Evolutionary conservation across 2,888 invertebrate genomes (phyloP).

Genomic region (Steinernema carpocapsae): DNA sequence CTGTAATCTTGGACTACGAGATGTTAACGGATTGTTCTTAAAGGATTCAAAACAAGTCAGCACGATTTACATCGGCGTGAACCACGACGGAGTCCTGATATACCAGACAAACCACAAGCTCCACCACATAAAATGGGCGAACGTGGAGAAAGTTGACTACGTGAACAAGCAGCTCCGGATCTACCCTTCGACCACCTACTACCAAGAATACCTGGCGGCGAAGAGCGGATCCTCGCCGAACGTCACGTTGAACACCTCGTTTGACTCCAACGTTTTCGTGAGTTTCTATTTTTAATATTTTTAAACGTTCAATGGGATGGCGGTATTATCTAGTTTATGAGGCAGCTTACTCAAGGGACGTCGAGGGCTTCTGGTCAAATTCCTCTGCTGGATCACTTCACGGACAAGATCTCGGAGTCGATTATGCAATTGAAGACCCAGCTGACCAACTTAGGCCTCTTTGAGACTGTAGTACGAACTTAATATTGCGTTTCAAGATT

Average conservation of each 20-base stretch:
- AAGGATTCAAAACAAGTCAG: conserved; percentile 86
- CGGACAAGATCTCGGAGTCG: neutral
- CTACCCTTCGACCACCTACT: conserved; percentile 73
- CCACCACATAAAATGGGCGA: conserved; percentile 93
- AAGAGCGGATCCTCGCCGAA: conserved; percentile 37
- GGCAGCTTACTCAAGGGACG: neutral
- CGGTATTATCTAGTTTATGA: conserved; percentile 23
- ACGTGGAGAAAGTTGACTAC: conserved; percentile 88
- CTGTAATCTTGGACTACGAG: neutral
- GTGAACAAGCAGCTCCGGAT: conserved; percentile 97
- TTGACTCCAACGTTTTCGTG: conserved; percentile 15
- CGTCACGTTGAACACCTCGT: conserved; percentile 13
- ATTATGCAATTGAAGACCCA: conserved; percentile 7
- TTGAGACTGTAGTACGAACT: conserved; percentile 5
- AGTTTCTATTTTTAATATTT: conserved; percentile 7
- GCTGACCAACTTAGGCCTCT: neutral
- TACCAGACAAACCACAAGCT: conserved; percentile 90
- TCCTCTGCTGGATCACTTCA: neutral
- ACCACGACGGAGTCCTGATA: conserved; percentile 90
- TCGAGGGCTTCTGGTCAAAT: neutral
- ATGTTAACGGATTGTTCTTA: conserved; percentile 33
- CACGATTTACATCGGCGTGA: conserved; percentile 90
- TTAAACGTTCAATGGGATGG: neutral
- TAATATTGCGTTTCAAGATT: conserved; percentile 27
- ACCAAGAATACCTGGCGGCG: neutral